Percentiles rank a stretch among this genome's conserved stretches.
phyloP scores from a whole-genome alignment of 2,113 vertebrate species.

The Silurus asotus region DNA sequence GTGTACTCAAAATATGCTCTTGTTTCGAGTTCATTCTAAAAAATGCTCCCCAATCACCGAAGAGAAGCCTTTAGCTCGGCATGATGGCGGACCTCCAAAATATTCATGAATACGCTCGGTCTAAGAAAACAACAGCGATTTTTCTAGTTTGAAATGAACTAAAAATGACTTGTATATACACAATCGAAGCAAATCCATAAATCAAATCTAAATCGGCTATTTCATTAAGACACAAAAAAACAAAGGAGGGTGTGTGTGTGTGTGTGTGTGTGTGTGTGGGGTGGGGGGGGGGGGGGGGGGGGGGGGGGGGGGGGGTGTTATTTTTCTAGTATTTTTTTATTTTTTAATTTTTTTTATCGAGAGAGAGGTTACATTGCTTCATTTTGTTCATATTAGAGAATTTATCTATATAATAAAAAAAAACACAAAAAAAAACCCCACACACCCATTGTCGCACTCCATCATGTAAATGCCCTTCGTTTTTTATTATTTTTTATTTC shows the following conservation, averaged over 20 bases:
- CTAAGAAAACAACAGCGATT: background rate
- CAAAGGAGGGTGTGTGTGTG: too few relatives aligned
- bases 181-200: too few relatives aligned
- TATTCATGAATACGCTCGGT: background rate
- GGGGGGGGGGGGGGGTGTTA: too few relatives aligned
- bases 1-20: background rate
- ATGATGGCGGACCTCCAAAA: background rate
- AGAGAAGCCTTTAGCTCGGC: background rate
- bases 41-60: background rate
- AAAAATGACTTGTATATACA: background rate
- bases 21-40: background rate
- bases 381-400: background rate
- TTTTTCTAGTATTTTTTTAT: too few relatives aligned
- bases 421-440: too few relatives aligned
- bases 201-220: background rate
- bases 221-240: background rate
- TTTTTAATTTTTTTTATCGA: too few relatives aligned
- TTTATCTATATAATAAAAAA: too few relatives aligned
- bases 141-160: background rate
- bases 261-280: too few relatives aligned
- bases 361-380: too few relatives aligned
- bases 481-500: constrained; percentile 2
- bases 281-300: too few relatives aligned
- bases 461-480: background rate
- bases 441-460: background rate